Percentiles rank a stretch among this genome's conserved stretches.
Conservation (phyloP, 2,888 invertebrate genomes). For the Chymomyza caudatula region DNA sequence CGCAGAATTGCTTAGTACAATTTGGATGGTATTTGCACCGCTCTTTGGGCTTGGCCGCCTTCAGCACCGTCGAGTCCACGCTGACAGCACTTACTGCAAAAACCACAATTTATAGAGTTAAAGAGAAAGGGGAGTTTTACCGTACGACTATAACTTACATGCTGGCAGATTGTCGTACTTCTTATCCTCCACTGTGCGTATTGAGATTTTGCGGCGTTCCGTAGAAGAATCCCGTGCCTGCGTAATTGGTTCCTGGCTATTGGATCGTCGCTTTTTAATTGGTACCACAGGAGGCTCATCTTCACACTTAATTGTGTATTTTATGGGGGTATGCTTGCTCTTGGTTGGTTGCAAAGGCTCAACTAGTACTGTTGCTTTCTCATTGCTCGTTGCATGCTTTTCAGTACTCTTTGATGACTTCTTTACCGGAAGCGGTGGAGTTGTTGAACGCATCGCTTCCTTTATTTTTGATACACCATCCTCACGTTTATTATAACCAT, state of each 20-base stretch:
- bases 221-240: slow-evolving; percentile 40
- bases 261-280: slow-evolving; percentile 41
- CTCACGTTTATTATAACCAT: slow-evolving; percentile 33
- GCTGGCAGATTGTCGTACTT: slow-evolving; percentile 82
- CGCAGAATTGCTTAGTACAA: slow-evolving; percentile 88
- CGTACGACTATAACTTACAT: slow-evolving; percentile 78
- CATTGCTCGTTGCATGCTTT: slow-evolving; percentile 31
- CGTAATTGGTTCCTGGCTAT: slow-evolving; percentile 39
- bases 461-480: slow-evolving; percentile 29
- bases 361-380: slow-evolving; percentile 15
- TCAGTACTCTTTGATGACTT: slow-evolving; percentile 27
- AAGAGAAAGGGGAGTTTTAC: neutral
- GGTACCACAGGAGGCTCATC: slow-evolving; percentile 38
- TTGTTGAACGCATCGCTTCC: slow-evolving; percentile 64
- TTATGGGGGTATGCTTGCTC: slow-evolving; percentile 76
- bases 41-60: slow-evolving; percentile 80
- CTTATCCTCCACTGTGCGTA: slow-evolving; percentile 79
- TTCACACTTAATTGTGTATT: slow-evolving; percentile 69
- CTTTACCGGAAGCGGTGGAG: slow-evolving; percentile 68
- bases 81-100: slow-evolving; percentile 73
- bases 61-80: slow-evolving; percentile 76
- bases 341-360: slow-evolving; percentile 39
- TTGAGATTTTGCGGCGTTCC: slow-evolving; percentile 75
- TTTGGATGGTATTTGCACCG: slow-evolving; percentile 88
- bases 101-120: slow-evolving; percentile 6